Base-by-base conservation (phyloP, 2,113 vertebrate genomes). In the Lycocorax pyrrhopterus region DNA sequence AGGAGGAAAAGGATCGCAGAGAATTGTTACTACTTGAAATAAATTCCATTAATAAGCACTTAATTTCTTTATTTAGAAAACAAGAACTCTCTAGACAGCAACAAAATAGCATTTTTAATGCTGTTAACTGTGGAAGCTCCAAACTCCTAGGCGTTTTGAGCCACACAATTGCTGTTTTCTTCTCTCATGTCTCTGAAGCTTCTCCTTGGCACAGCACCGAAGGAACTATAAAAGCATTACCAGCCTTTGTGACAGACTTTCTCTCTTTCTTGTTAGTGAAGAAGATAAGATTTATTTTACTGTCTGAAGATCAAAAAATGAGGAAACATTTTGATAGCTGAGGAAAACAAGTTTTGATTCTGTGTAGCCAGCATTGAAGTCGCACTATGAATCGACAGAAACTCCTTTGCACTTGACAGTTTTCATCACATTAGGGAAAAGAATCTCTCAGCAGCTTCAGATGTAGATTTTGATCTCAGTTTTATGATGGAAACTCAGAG, bases 291-390 rank as follows among this genome's bases (percentile, higher is more conserved):
- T 79, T 87, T 95, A 92, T 94, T 95, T 90, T 73, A 83, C 79
- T 89, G 63, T 58, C 83, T 85, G 87, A 89, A 90, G 77, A 96
- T 85, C 55, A 95, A 95, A 88, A 95, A 93, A 43, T 22, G 49
- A 84, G 73, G 63, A 95, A 96, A 84, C 76, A 87, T 60, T 93
- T 29, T 91, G 91, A 91, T 85, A 95, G 89, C 71, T 77, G 83
- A 95, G 53, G 77, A 90, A 96, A 93, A 91, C 69, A 87, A 89
- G 66, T 76, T 82, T 88, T 75, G 77, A 41, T 94, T 62, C 51
- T 47, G 46, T 41, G 30, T 4, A 93, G 69, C 37, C 78, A 89
- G 47, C 91, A 87, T 0, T 89, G 87, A 90, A 90, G 46, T 89
- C 82, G n/a, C 76, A 69, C 60, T 19, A 25, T 16, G 49, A 74